Conservation (phyloP, 1,140 invertebrate species). For the Cydia pomonella region DNA sequence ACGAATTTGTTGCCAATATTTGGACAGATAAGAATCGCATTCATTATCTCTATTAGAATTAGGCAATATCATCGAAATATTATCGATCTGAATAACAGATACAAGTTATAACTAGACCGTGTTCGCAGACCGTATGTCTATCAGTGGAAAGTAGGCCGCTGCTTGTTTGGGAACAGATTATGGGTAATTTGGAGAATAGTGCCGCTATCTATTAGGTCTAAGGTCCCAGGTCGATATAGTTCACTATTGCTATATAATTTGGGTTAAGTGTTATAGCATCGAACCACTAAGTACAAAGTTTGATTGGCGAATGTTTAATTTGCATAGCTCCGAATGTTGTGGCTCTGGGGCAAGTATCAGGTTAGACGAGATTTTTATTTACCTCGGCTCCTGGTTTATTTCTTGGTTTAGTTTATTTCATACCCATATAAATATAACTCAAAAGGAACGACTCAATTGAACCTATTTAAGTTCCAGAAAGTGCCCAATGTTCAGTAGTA, state of each 20-base stretch:
- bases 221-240: conserved; percentile 53
- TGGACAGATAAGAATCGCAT: too few species aligned
- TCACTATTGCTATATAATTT: conserved; percentile 46
- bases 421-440: too few species aligned
- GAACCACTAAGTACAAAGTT: conserved; percentile 9
- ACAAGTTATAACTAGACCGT: neutral
- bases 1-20: too few species aligned
- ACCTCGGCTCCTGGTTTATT: too few species aligned
- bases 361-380: too few species aligned
- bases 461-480: too few species aligned
- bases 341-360: neutral
- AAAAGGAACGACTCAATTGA: too few species aligned
- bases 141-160: conserved; percentile 37
- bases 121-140: conserved; percentile 20
- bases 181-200: conserved; percentile 42
- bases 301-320: neutral
- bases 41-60: too few species aligned
- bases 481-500: too few species aligned
- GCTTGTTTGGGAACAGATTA: conserved; percentile 22
- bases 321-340: neutral
- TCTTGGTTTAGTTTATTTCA: too few species aligned
- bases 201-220: conserved; percentile 52
- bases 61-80: neutral
- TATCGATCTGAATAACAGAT: neutral
- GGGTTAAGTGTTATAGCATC: conserved; percentile 47